Evolutionary conservation across 2,888 invertebrate species (phyloP), one percentile per base, ranked within the genome.

Genomic region (Erpobdella octoculata): DNA sequence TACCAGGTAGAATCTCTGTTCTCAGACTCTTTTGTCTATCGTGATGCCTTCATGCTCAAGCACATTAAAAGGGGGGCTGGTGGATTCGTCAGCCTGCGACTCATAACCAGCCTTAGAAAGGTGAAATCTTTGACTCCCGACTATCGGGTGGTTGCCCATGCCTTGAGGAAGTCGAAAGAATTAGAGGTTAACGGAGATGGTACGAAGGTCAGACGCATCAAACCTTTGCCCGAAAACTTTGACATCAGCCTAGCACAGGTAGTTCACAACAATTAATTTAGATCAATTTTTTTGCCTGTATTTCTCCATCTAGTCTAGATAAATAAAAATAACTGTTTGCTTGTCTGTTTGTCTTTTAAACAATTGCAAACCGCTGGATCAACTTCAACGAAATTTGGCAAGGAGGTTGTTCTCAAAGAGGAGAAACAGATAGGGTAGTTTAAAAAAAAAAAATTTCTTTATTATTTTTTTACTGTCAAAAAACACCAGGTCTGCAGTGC

Each of bases 41-140:
- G 94, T 82, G 95, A 96, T 81, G 93, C 94, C n/a, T 96, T 96
- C 84, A 86, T 96, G 65, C 84, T 95, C 75, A 96, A 96, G 82
- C 95, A 96, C 82, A 93, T 95, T 35, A 89, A 92, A 71, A 87
- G 95, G 70, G 94, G 95, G 83, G 93, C 93, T 83, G 93, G 93
- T 83, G 95, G 95, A 28, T 95, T 90, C 84, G 95, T 96, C 28
- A 93, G 93, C 70, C 86, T 96, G 70, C 95, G 95, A 83, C 86
- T 96, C 72, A 92, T 96, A 76, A 93, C 94, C 18, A 93, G 93
- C 80, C 94, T 96, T 83, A 93, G 95, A 81, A 88, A 93, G 75
- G 93, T 96, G 59, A 94, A 95, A 79, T 92, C 93, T 79, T 85
- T 95, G 72, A 92, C 93, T 15, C 91, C 93, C 81, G 94, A 95